A percentile compares a stretch with the other conserved stretches of the same genome.
Evolutionary conservation across 2,888 invertebrate genomes (phyloP).

Genomic region (Epinotia ramella): DNA sequence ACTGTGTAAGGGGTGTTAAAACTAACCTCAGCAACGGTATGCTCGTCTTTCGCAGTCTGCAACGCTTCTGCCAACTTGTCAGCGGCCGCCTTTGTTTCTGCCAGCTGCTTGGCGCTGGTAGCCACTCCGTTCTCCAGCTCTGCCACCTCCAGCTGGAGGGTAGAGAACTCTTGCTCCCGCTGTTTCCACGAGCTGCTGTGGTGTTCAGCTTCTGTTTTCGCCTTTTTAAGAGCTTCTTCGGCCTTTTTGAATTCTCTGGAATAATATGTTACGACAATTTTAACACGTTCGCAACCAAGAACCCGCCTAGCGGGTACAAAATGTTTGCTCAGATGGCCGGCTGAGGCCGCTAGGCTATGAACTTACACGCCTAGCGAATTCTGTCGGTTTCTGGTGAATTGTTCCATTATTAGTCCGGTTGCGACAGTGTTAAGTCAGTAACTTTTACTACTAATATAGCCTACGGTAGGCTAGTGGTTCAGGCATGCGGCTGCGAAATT

Average conservation of each 20-base stretch:
- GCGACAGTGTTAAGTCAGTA: too few relatives aligned
- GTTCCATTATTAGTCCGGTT: too few relatives aligned
- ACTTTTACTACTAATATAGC: too few relatives aligned
- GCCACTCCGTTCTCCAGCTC: conserved; percentile 89
- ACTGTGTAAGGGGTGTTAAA: too few relatives aligned
- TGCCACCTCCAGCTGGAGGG: conserved; percentile 90
- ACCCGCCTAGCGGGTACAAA: too few relatives aligned
- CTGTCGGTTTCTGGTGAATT: too few relatives aligned
- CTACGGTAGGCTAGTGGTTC: too few relatives aligned
- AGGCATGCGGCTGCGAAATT: too few relatives aligned
- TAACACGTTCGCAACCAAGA: too few relatives aligned
- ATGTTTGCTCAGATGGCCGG: too few relatives aligned
- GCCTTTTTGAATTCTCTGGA: conserved; percentile 76
- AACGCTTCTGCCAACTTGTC: conserved; percentile 75
- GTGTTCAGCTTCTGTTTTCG: conserved; percentile 90
- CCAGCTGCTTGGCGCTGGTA: conserved; percentile 83
- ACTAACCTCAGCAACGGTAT: conserved; percentile 70
- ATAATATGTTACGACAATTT: background rate
- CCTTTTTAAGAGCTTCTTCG: conserved; percentile 74
- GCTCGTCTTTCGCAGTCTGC: conserved; percentile 69
- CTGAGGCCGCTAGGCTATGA: too few relatives aligned
- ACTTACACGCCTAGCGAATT: too few relatives aligned
- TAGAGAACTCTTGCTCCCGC: conserved; percentile 91
- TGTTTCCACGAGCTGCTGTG: conserved; percentile 91
- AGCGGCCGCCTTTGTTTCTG: conserved; percentile 79